Conservation (phyloP, 2,888 invertebrate genomes). For the Epiblema foenella region DNA sequence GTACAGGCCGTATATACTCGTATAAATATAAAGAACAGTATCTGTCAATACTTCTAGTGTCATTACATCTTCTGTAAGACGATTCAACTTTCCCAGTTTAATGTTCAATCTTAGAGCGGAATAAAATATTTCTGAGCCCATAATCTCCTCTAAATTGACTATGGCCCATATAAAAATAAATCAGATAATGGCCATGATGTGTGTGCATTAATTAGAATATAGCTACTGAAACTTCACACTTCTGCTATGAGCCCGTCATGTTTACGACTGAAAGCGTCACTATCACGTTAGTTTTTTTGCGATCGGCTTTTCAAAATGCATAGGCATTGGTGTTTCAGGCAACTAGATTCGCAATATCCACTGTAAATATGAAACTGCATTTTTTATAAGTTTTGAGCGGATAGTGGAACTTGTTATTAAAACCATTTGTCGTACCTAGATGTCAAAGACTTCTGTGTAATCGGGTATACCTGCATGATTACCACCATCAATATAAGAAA, state of each 20-base stretch:
- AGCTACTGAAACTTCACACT: not conserved
- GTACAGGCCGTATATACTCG: too few relatives aligned
- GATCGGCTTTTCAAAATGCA: not conserved
- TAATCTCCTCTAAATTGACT: too few relatives aligned
- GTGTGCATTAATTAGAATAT: not conserved
- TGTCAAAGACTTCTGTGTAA: not conserved
- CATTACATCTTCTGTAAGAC: too few relatives aligned
- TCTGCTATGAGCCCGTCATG: slow-evolving; percentile 3
- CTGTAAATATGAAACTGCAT: slow-evolving; percentile 3
- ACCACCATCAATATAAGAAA: too few relatives aligned
- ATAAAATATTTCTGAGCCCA: too few relatives aligned
- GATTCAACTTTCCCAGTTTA: too few relatives aligned
- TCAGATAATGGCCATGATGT: too few relatives aligned
- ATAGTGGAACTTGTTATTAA: slow-evolving; percentile 3
- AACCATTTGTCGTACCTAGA: not conserved
- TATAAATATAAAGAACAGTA: too few relatives aligned
- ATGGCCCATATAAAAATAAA: too few relatives aligned
- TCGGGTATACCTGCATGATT: too few relatives aligned
- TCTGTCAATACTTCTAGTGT: too few relatives aligned
- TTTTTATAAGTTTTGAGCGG: not conserved
- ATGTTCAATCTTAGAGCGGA: too few relatives aligned
- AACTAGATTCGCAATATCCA: not conserved
- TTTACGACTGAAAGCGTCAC: slow-evolving; percentile 1
- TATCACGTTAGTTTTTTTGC: slow-evolving; percentile 18
- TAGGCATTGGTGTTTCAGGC: slow-evolving; percentile 6